phyloP scores from a whole-genome alignment of 2,113 vertebrate species.

The Dasyornis broadbenti region DNA sequence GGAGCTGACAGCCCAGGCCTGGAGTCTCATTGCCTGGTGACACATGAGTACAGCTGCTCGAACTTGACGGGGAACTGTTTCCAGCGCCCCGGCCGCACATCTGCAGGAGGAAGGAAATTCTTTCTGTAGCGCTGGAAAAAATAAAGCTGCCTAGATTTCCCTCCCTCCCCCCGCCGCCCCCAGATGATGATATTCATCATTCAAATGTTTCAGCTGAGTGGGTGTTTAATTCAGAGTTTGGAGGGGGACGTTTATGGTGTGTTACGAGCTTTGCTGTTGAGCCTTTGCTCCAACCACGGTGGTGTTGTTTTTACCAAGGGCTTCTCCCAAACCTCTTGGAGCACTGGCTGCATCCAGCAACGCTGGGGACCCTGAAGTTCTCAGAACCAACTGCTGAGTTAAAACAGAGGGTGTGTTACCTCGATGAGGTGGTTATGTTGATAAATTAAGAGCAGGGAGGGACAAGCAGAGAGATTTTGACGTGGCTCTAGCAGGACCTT shows the following conservation, averaged over 20 bases:
- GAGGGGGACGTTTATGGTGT: not conserved
- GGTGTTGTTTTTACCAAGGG: not conserved
- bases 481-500: not conserved
- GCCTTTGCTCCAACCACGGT: not conserved
- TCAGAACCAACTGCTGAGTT: not conserved
- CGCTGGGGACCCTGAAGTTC: not conserved
- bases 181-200: conserved; percentile 31
- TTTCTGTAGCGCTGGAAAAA: conserved; percentile 41
- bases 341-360: not conserved
- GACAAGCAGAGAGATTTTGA: not conserved
- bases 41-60: conserved; percentile 49
- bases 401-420: not conserved
- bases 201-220: conserved; percentile 11
- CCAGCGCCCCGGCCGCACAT: conserved; percentile 50
- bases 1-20: conserved; percentile 38
- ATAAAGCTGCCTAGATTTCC: conserved; percentile 21
- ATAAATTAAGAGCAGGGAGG: not conserved
- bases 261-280: not conserved
- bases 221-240: conserved; percentile 43
- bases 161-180: not conserved
- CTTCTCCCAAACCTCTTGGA: not conserved
- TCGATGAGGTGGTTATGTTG: not conserved
- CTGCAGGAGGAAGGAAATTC: conserved; percentile 66
- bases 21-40: conserved; percentile 39
- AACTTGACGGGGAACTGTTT: conserved; percentile 37